phyloP scores from a whole-genome alignment of 1,140 invertebrate genomes.

The Drosophila ogumai region DNA sequence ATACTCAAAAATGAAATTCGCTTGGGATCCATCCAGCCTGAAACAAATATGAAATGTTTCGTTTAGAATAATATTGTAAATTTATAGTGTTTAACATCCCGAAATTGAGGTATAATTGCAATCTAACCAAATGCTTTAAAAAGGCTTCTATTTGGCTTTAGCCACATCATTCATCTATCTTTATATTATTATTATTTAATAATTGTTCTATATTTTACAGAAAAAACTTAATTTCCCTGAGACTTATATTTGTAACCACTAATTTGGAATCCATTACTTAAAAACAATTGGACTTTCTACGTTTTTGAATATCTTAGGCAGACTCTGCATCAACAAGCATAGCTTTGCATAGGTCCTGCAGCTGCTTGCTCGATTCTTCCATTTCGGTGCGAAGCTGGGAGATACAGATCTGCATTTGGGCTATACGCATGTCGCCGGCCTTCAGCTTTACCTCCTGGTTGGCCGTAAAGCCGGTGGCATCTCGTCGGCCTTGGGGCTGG shows the following conservation, averaged over 20 bases:
- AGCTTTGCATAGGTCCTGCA: slow-evolving; percentile 40
- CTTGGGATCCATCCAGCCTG: slow-evolving; percentile 32
- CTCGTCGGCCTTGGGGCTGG: slow-evolving; percentile 10
- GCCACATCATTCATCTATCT: no score
- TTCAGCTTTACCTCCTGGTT: slow-evolving; percentile 56
- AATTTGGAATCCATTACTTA: not conserved
- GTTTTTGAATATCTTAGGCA: not conserved
- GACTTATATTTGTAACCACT: not conserved
- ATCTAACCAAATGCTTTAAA: not conserved
- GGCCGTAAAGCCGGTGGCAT: slow-evolving; percentile 46
- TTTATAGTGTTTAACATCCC: not conserved
- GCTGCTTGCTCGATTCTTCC: slow-evolving; percentile 43
- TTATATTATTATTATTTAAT: no score
- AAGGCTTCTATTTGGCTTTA: no score
- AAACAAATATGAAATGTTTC: not conserved
- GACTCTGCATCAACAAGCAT: slow-evolving; percentile 17
- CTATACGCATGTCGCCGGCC: slow-evolving; percentile 61
- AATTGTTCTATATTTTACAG: not conserved
- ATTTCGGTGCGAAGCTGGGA: slow-evolving; percentile 54
- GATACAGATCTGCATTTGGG: slow-evolving; percentile 53
- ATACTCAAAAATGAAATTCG: slow-evolving; percentile 26
- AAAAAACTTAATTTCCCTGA: not conserved
- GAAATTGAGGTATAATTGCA: not conserved
- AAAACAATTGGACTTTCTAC: not conserved
- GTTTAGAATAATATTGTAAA: not conserved